These are phyloP conservation scores for Pelodytes ibericus DNA, from an alignment of 2,797 vertebrate species.

Conservation along the genomic window DNA sequence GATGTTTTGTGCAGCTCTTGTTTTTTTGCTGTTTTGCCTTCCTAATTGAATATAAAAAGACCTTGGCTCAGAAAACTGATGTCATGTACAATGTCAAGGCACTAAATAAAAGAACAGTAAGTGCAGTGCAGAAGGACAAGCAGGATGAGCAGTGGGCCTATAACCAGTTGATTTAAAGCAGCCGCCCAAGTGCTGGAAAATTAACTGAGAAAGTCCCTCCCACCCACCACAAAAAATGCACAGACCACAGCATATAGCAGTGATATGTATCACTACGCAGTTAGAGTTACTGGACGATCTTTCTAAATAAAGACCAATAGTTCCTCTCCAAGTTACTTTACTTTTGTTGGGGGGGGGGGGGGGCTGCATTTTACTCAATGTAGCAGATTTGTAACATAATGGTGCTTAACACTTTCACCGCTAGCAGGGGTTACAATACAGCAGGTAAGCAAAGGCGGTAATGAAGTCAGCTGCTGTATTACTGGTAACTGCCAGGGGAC, in stretches of 20 bases:
- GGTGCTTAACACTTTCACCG: background rate
- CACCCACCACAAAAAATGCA: background rate
- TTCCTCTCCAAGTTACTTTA: background rate
- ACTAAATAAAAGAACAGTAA: conserved; percentile 15
- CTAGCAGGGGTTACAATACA: background rate
- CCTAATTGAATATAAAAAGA: conserved; percentile 25
- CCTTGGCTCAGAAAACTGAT: conserved; percentile 28
- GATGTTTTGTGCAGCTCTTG: background rate
- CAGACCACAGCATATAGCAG: too few relatives aligned
- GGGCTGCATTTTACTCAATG: too few relatives aligned
- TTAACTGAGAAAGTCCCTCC: conserved; percentile 8
- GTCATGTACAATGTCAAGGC: conserved; percentile 44
- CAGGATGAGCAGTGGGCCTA: background rate
- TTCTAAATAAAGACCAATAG: conserved; percentile 32
- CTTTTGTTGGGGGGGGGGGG: too few relatives aligned
- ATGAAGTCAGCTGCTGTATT: background rate
- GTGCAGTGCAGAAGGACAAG: background rate
- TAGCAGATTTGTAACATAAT: too few relatives aligned
- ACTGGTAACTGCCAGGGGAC: background rate
- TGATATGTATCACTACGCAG: background rate
- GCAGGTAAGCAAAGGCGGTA: background rate
- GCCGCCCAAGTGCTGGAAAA: background rate
- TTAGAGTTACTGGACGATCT: conserved; percentile 2
- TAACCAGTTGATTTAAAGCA: conserved; percentile 31
- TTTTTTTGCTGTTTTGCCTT: conserved; percentile 1